Conservation (phyloP, 2,888 invertebrate species). For the Sarcophaga variegata region DNA sequence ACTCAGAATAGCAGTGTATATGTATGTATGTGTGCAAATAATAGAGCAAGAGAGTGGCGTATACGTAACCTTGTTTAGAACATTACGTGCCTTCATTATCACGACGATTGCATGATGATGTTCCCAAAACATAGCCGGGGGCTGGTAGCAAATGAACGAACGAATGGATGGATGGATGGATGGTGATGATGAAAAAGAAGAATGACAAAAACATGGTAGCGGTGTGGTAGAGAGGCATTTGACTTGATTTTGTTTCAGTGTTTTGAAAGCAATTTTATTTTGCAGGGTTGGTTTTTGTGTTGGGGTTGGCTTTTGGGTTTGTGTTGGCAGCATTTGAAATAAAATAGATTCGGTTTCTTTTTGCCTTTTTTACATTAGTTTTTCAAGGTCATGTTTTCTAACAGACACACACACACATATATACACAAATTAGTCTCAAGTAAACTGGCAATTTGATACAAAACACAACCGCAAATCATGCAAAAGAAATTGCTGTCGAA, state of each 20-base stretch:
- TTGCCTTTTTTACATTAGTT: constrained; percentile 22
- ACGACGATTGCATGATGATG: constrained; percentile 54
- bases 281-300: constrained; percentile 19
- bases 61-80: constrained; percentile 65
- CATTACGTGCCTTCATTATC: constrained; percentile 65
- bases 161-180: neutral
- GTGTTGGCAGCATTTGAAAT: neutral
- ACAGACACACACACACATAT: neutral
- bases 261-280: constrained; percentile 25
- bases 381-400: constrained; percentile 57
- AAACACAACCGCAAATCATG: constrained; percentile 40
- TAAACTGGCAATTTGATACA: neutral
- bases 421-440: neutral
- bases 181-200: constrained; percentile 16
- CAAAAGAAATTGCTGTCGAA: neutral
- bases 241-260: constrained; percentile 34
- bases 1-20: neutral
- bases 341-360: neutral
- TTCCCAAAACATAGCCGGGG: too few species aligned
- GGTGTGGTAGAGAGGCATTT: neutral
- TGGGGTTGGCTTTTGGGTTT: neutral
- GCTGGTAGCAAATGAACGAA: too few species aligned
- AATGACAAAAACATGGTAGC: too few species aligned
- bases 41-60: constrained; percentile 49
- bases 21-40: too few species aligned